Percentiles rank a stretch among this genome's conserved stretches.
Evolutionary conservation across 2,888 invertebrate genomes (phyloP).

Genomic region (Euproctis similis): DNA sequence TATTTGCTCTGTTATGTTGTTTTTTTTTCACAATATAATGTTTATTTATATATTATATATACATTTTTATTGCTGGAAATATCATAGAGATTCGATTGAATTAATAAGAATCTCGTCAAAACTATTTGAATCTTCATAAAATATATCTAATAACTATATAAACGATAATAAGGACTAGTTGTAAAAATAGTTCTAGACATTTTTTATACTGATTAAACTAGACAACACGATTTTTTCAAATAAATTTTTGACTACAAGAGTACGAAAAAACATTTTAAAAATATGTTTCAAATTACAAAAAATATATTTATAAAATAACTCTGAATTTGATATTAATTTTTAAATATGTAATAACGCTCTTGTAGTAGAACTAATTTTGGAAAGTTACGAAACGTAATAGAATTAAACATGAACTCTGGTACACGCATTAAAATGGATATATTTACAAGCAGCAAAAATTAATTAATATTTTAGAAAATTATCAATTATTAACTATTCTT

Average conservation of each 20-base stretch:
- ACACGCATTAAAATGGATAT: constrained; percentile 33
- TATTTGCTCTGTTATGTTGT: constrained; percentile 60
- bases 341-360: too few species aligned
- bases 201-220: constrained; percentile 40
- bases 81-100: constrained; percentile 50
- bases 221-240: constrained; percentile 35
- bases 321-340: too few species aligned
- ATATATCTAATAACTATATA: constrained; percentile 59
- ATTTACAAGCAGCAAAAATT: constrained; percentile 63
- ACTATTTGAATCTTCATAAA: constrained; percentile 53
- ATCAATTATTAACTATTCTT: constrained; percentile 45
- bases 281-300: too few species aligned
- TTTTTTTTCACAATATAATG: constrained; percentile 59
- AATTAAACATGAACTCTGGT: constrained; percentile 26
- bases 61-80: constrained; percentile 68
- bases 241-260: constrained; percentile 22
- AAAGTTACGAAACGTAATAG: constrained; percentile 23
- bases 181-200: constrained; percentile 64
- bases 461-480: constrained; percentile 52
- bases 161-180: constrained; percentile 67
- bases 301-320: too few species aligned
- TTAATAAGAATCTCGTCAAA: constrained; percentile 45
- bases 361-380: too few species aligned
- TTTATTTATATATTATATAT: constrained; percentile 70
- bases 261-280: constrained; percentile 15